Evolutionary conservation across 2,113 vertebrate genomes (phyloP), one percentile per base, ranked within the genome.

Genomic region (Ailurus styani): DNA sequence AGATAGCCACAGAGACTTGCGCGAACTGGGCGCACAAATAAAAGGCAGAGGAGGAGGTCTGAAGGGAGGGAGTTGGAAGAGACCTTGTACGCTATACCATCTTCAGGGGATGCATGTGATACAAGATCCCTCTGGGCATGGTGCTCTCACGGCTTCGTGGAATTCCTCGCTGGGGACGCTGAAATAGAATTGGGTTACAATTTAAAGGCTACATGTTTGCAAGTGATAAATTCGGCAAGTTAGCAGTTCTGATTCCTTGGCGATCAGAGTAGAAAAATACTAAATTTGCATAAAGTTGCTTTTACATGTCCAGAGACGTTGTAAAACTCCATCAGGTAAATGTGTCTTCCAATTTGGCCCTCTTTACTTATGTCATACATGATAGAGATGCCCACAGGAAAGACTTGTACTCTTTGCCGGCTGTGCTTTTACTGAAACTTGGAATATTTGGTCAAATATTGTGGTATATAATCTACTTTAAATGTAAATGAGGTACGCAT

Each of bases 1-100:
- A 96, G 98, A 98, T 93, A 93, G 87, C 95, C 95, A 20, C 91
- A 85, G 87, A 98, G 72, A 88, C 68, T 96, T 75, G 86, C 0
- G 0, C 94, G 94, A 0, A 0, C 78, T 87, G 87, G 29, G 79
- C 20, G 3, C 50, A 34, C 13, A 96, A 93, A 37, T 95, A 70
- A 95, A 95, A 94, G 37, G 82, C 87, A 57, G 64, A 87, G 97
- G 90, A 72, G 94, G 85, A 93, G 64, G 50, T 95, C 90, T 81
- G 93, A 94, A 20, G 40, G 77, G 89, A 95, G 95, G 91, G 40
- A 21, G 18, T 89, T 94, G 84, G 12, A 34, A 37, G 20, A 0
- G 40, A 13, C 54, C 75, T 83, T 84, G n/a, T 66, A 9, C 29
- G 13, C 68, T 84, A 5, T 84, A 5, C 14, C 12, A 10, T 15